Evolutionary conservation across 2,888 invertebrate species (phyloP).

Genomic region (Microplitis deprimator): DNA sequence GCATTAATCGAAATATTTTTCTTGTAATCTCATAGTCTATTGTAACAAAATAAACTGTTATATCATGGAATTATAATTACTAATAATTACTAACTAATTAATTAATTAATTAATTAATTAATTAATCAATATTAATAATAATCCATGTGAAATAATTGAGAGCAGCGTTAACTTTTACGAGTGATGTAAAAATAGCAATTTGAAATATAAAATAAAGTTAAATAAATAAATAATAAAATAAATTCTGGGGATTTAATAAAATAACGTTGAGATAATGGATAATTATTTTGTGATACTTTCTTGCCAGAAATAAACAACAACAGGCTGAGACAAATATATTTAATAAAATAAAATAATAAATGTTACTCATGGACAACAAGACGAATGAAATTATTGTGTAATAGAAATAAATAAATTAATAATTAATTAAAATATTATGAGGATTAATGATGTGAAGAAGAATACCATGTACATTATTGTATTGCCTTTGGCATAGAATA

Average conservation of each 20-base stretch:
- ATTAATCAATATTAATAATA: no score
- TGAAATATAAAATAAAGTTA: conserved; percentile 15
- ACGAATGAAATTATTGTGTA: conserved; percentile 67
- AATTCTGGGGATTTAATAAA: conserved; percentile 55
- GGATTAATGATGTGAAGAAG: background rate
- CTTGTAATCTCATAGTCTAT: background rate
- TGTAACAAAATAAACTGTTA: background rate
- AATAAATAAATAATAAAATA: conserved; percentile 31
- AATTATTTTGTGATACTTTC: conserved; percentile 71
- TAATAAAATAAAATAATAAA: conserved; percentile 54
- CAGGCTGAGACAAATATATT: conserved; percentile 63
- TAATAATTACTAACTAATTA: conserved; percentile 8
- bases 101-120: background rate
- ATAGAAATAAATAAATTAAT: conserved; percentile 67
- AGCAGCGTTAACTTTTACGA: conserved; percentile 18
- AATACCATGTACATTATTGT: conserved; percentile 71
- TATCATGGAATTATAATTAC: conserved; percentile 1
- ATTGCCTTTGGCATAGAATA: conserved; percentile 70
- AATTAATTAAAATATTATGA: conserved; percentile 52
- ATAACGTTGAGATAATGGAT: conserved; percentile 68
- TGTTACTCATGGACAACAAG: conserved; percentile 68
- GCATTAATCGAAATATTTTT: conserved; percentile 6
- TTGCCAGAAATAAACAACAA: conserved; percentile 70
- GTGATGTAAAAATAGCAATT: conserved; percentile 24
- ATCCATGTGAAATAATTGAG: no score